phyloP scores from a whole-genome alignment of 2,888 invertebrate genomes.

The Griposia aprilina region DNA sequence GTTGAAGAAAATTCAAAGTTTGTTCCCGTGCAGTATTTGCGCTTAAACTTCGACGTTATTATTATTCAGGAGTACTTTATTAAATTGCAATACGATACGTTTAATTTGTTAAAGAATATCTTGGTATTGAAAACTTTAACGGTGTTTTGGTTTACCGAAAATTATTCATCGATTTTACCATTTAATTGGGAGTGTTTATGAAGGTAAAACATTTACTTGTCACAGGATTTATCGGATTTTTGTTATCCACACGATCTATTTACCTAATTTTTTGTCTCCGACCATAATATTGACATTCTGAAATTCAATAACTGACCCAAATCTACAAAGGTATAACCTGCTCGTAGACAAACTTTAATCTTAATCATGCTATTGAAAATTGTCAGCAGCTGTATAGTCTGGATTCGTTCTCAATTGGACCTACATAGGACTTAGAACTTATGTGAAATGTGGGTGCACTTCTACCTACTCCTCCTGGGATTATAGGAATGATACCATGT shows the following conservation, averaged over 20 bases:
- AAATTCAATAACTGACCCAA: too few relatives aligned
- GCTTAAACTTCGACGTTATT: conserved; percentile 34
- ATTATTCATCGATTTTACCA: neutral
- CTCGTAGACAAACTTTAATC: too few relatives aligned
- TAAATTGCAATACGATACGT: conserved; percentile 35
- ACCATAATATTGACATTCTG: neutral
- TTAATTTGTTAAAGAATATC: conserved; percentile 9
- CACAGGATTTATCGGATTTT: neutral
- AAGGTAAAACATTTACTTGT: neutral
- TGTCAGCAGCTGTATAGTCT: too few relatives aligned
- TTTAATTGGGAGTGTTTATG: neutral
- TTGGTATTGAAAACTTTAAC: neutral
- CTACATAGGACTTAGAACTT: neutral
- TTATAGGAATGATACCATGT: too few relatives aligned
- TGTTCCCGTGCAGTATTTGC: conserved; percentile 3
- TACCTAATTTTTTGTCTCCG: neutral
- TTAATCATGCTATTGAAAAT: too few relatives aligned
- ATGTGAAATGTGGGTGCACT: neutral
- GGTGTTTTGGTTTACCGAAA: conserved; percentile 9
- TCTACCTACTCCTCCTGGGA: neutral
- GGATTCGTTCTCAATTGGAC: too few relatives aligned
- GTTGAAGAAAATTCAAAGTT: conserved; percentile 27
- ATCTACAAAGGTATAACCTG: too few relatives aligned
- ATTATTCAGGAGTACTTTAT: conserved; percentile 24
- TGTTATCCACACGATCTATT: neutral